Evolutionary conservation across 23 tunicate species (phyloP), one percentile per base, ranked within the genome.

Genomic region (Pegea sp.): DNA sequence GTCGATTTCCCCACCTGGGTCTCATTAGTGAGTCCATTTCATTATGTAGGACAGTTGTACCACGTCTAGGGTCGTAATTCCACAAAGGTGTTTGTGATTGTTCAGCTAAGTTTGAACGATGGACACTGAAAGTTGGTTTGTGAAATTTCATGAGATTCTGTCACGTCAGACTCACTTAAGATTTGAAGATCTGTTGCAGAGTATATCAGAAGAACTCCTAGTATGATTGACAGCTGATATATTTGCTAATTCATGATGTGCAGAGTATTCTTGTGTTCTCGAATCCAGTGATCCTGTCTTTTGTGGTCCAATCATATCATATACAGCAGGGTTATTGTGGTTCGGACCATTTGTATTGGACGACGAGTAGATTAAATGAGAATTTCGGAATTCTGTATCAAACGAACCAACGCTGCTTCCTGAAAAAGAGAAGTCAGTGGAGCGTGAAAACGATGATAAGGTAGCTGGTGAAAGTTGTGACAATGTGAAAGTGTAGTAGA

Each of bases 351-450:
- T n/a, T n/a, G n/a, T n/a, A n/a, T n/a, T n/a, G 60, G 57, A 58
- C 5, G 67, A 55, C 23, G 64, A 72, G 25, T 59, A 65, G 1
- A 69, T 49, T 2, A 52, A 8, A 30, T 38, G 31, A 3, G 75
- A 31, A 49, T 63, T 59, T 13, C 95, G 86, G 48, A 74, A 75
- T 34, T 84, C 95, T 1, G 95, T 68, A 44, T 84, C 95, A 48
- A 84, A 73, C 13, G 95, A 84, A 0, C 95, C 95, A 29, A 84
- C 95, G 66, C 95, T 84, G 61, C 95, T 84, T 43, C 95, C 95
- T 84, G 86, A 3, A 57, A 53, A 28, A 24, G 53, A 44, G 5
- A 19, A 59, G 13, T 28, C 52, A 19, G 50, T 21, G 22, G 52
- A 8, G 11, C n/a, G 18, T 8, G 28, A 18, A 6, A 60, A 21